These are phyloP conservation scores for Anoncus sp. DNA, from an alignment of 2,888 invertebrate species.

Conservation along the genomic window DNA sequence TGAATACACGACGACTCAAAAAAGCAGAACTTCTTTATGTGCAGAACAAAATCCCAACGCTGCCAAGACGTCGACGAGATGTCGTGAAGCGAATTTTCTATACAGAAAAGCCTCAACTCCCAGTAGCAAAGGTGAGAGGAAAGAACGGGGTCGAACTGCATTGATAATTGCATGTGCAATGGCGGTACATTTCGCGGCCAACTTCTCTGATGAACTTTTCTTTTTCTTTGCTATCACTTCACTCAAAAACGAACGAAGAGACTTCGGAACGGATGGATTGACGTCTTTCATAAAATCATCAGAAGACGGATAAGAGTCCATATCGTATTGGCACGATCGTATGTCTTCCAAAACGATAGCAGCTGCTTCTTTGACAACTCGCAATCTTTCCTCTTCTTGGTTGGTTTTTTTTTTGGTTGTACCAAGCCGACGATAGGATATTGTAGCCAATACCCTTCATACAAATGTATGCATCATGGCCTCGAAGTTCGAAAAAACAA, in stretches of 20 bases:
- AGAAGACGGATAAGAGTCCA: background rate
- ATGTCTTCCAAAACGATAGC: slow-evolving; percentile 66
- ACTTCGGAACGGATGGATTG: slow-evolving; percentile 60
- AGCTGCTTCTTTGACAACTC: slow-evolving; percentile 65
- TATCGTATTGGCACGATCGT: slow-evolving; percentile 58
- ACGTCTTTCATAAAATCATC: slow-evolving; percentile 42
- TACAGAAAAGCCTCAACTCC: slow-evolving; percentile 49
- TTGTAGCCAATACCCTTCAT: slow-evolving; percentile 65
- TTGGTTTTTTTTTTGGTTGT: slow-evolving; percentile 49
- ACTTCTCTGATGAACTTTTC: slow-evolving; percentile 17
- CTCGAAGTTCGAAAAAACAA: background rate
- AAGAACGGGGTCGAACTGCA: slow-evolving; percentile 73
- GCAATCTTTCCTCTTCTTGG: slow-evolving; percentile 59
- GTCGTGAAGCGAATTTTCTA: slow-evolving; percentile 58
- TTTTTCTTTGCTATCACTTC: slow-evolving; percentile 45
- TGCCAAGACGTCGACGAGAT: slow-evolving; percentile 69
- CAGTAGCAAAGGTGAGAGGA: slow-evolving; percentile 71
- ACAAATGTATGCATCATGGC: background rate
- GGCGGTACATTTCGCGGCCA: slow-evolving; percentile 31
- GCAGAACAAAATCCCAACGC: slow-evolving; percentile 70
- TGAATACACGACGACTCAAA: slow-evolving; percentile 67
- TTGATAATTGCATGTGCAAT: slow-evolving; percentile 60
- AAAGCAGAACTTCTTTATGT: slow-evolving; percentile 69
- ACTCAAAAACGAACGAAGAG: slow-evolving; percentile 67
- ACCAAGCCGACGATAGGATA: slow-evolving; percentile 59